Conservation (phyloP, 2,113 vertebrate species). For the Piliocolobus tephrosceles region DNA sequence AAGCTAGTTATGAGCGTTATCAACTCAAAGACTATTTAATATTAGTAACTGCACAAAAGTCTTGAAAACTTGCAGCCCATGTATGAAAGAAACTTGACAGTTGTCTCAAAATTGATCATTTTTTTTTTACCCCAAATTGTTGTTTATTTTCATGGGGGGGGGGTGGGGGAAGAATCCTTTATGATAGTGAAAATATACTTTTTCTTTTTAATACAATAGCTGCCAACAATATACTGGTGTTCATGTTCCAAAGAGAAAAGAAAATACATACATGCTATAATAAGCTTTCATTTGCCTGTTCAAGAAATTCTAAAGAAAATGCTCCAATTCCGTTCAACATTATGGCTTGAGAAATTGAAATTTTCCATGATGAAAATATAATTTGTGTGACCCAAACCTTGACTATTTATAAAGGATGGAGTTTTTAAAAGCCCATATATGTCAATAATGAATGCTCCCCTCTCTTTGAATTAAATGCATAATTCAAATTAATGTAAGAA, state of each 20-base stretch:
- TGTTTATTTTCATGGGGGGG: conserved; percentile 48
- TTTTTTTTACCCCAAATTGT: not conserved
- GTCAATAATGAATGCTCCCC: no score
- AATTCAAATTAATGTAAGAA: no score
- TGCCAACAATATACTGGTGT: conserved; percentile 87
- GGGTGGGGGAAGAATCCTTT: conserved; percentile 66
- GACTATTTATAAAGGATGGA: conserved; percentile 39
- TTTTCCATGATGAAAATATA: conserved; percentile 8
- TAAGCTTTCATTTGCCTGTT: no score
- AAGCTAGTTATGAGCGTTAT: not conserved
- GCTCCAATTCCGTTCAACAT: not conserved
- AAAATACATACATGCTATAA: no score
- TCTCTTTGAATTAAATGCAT: no score
- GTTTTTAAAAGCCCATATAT: not conserved
- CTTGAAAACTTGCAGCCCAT: conserved; percentile 10
- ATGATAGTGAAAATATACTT: conserved; percentile 90
- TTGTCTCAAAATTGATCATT: not conserved
- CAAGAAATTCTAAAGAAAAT: no score
- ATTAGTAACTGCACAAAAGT: not conserved
- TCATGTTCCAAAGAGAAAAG: conserved; percentile 74
- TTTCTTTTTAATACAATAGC: conserved; percentile 90
- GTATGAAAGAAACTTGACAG: not conserved
- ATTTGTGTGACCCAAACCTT: conserved; percentile 40
- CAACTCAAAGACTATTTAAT: not conserved
- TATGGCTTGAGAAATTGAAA: conserved; percentile 2